Percentiles rank a stretch among this genome's conserved stretches.
phyloP scores from a whole-genome alignment of 2,113 vertebrate species.

The Cyphomyrus plagiostoma region DNA sequence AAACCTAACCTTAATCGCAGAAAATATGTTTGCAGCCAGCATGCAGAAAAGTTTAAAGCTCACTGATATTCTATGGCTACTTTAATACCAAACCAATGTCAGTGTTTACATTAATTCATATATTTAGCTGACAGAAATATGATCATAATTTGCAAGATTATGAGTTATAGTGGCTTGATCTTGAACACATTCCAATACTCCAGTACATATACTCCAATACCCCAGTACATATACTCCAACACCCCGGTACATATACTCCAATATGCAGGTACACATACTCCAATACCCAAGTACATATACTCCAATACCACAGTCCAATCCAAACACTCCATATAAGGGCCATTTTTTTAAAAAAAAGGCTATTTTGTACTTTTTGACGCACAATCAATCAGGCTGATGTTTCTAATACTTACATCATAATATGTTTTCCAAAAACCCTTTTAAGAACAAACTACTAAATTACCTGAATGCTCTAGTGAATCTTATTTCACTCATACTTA shows the following conservation, averaged over 20 bases:
- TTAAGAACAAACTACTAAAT: background rate
- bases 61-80: slow-evolving; percentile 58
- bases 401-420: background rate
- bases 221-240: no score
- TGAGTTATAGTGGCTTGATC: background rate
- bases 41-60: slow-evolving; percentile 57
- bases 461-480: background rate
- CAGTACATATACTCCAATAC: no score
- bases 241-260: no score
- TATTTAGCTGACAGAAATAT: slow-evolving; percentile 18
- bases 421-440: background rate
- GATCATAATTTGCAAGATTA: background rate
- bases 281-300: no score
- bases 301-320: background rate
- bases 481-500: background rate
- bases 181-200: background rate
- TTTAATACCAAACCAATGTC: slow-evolving; percentile 63
- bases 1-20: slow-evolving; percentile 27
- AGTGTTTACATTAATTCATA: slow-evolving; percentile 68
- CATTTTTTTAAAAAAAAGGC: background rate
- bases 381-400: background rate
- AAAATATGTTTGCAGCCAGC: slow-evolving; percentile 50
- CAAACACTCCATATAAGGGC: background rate
- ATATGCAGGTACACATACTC: no score
- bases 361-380: background rate